Evolutionary conservation across 2,113 vertebrate genomes (phyloP).

Genomic region (Argyrosomus japonicus): DNA sequence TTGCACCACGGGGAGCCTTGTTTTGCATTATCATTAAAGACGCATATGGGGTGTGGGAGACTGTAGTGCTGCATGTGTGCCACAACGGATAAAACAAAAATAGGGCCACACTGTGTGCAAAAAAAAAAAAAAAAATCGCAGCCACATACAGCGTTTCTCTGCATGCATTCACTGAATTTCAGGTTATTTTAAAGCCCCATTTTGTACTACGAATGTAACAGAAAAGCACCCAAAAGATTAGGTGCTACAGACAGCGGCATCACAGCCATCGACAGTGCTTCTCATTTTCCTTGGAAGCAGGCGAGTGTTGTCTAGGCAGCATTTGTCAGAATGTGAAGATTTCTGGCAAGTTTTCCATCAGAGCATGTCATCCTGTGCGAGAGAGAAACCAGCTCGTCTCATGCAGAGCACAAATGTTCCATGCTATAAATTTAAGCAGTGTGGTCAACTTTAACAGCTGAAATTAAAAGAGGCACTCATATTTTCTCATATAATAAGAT

Average conservation of each 20-base stretch:
- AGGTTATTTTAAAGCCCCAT: background rate
- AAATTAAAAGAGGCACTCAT: background rate
- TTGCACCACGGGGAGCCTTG: constrained; percentile 66
- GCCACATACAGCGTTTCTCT: background rate
- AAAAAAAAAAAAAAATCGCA: constrained; percentile 42
- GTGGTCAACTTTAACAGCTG: background rate
- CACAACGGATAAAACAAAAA: constrained; percentile 32
- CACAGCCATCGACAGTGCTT: constrained; percentile 34
- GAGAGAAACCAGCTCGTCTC: constrained; percentile 40
- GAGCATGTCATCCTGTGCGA: constrained; percentile 40
- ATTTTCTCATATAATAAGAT: background rate
- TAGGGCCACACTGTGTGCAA: background rate
- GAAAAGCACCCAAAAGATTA: constrained; percentile 33
- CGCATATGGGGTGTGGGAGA: constrained; percentile 65
- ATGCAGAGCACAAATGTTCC: constrained; percentile 16
- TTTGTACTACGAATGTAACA: constrained; percentile 29
- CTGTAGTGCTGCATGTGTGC: constrained; percentile 28
- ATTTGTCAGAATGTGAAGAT: constrained; percentile 58
- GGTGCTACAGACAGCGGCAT: constrained; percentile 17
- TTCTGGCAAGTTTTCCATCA: constrained; percentile 56
- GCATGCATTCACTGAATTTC: constrained; percentile 12
- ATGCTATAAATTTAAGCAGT: constrained; percentile 25
- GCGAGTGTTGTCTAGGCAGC: constrained; percentile 32
- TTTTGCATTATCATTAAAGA: constrained; percentile 78
- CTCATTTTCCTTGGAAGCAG: constrained; percentile 33